Evolutionary conservation across 2,113 vertebrate species (phyloP).

Genomic region (Seriola rivoliana): DNA sequence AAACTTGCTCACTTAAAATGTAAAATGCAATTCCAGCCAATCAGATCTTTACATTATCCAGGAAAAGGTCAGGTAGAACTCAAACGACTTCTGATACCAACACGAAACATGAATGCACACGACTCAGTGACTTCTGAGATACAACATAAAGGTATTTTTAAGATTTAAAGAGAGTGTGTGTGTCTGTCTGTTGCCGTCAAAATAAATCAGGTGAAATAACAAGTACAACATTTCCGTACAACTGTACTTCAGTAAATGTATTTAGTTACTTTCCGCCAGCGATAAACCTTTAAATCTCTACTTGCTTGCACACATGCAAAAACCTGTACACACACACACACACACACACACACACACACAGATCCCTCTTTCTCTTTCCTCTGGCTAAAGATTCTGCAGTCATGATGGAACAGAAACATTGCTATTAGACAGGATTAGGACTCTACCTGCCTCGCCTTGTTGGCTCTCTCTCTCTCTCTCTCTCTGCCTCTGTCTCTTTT

Average conservation of each 20-base stretch:
- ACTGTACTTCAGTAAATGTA: too few species aligned
- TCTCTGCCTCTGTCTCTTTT: not conserved
- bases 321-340: constrained; percentile 10
- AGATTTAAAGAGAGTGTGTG: too few species aligned
- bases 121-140: too few species aligned
- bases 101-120: not conserved
- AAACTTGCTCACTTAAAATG: not conserved
- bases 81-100: not conserved
- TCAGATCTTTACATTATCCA: not conserved
- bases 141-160: too few species aligned
- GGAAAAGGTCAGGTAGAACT: not conserved
- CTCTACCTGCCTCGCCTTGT: constrained; percentile 61
- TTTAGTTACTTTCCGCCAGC: too few species aligned
- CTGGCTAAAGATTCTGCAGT: constrained; percentile 37
- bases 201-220: too few species aligned
- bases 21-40: not conserved
- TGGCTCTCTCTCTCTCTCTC: constrained; percentile 13
- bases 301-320: not conserved
- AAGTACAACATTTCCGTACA: too few species aligned
- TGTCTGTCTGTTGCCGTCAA: too few species aligned
- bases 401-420: constrained; percentile 43
- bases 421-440: constrained; percentile 66
- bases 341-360: not conserved
- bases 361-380: not conserved
- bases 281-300: not conserved